Evolutionary conservation across 2,888 invertebrate species (phyloP), one percentile per base, ranked within the genome.

Genomic region (Ephialtes manifestator): DNA sequence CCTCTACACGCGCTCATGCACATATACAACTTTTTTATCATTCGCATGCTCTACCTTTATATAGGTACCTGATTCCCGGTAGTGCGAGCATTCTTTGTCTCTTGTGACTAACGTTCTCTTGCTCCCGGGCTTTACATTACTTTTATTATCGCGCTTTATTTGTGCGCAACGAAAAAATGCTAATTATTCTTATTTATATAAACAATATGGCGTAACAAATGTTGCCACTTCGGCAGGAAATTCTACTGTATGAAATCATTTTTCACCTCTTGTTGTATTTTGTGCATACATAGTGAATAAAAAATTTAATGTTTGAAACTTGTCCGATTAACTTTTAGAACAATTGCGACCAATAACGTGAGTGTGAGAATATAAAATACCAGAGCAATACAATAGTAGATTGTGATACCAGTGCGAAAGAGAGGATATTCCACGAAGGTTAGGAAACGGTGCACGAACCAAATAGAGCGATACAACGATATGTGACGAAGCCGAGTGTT

Each of bases 81-180:
- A 39, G 46, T 67, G 39, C 67, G 46, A 67, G 43, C 24, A 46
- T 67, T 15, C 43, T 67, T 67, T 67, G 46, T 46, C 67, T 46
- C 67, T 67, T 46, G 28, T 48, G n/a, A 15, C 18, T 68, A 68
- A 48, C 68, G 68, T 46, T 24, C 48, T 24, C 28, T 46, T 28
- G 28, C 8, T 28, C 46, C 7, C 68, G 15, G n/a, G 48, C 18
- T 31, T 5, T 31, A 7, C 55, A 43, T 72, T 51, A 72, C 53
- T 55, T 72, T 70, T 39, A 43, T 39, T 39, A 39, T 35, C 18
- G 28, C 15, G n/a, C 48, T 15, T 35, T 60, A 72, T 67, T 55
- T 4, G 31, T 10, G 15, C 31, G 13, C 28, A n/a, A 63, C 24
- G 18, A 74, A 74, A 11, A 43, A 13, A 11, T 58, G 15, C 24